phyloP scores from a whole-genome alignment of 2,113 vertebrate species.

The Colius striatus region DNA sequence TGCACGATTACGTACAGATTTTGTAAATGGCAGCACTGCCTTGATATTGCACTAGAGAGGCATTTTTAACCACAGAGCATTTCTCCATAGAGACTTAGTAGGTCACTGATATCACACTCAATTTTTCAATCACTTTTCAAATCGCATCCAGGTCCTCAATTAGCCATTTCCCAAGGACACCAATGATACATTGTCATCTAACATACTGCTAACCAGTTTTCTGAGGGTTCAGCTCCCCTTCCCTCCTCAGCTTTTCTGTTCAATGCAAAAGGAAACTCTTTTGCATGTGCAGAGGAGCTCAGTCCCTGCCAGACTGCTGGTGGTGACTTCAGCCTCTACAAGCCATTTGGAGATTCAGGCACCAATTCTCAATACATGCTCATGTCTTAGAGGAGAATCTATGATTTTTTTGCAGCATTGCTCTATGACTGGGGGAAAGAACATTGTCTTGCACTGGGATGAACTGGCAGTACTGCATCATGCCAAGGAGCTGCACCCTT shows the following conservation, averaged over 20 bases:
- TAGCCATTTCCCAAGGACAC: neutral
- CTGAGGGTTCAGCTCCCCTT: neutral
- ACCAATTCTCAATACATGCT: fast-evolving
- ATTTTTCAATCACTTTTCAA: neutral
- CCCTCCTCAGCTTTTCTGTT: neutral
- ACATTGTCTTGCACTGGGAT: neutral
- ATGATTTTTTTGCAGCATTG: neutral
- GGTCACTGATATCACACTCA: neutral
- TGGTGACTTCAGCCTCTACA: neutral
- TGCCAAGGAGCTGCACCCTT: neutral
- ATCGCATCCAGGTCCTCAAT: neutral
- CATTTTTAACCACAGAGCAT: neutral
- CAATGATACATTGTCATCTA: neutral
- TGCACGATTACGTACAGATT: neutral
- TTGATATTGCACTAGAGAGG: neutral
- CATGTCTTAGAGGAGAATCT: neutral
- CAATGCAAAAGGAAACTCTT: neutral
- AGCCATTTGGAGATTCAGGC: neutral
- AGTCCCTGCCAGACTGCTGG: fast-evolving
- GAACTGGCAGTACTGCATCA: neutral
- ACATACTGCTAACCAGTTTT: neutral
- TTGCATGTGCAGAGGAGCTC: neutral
- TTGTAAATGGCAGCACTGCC: neutral
- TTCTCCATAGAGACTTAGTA: neutral
- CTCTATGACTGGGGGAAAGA: neutral